Evolutionary conservation across 1,140 invertebrate genomes (phyloP), one percentile per base, ranked within the genome.

Genomic region (Thaumetopoea pityocampa): DNA sequence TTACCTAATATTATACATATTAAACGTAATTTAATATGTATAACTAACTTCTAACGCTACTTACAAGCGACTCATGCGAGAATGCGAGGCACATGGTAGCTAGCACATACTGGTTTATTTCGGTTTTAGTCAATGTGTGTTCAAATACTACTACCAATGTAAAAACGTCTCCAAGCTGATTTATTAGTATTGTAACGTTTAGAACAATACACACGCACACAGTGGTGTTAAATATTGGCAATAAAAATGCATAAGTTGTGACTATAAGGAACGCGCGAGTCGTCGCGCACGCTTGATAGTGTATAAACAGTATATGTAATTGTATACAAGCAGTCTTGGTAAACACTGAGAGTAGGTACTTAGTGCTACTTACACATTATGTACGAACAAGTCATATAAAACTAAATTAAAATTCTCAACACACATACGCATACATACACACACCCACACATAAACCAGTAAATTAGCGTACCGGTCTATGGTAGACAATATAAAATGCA

Each of bases 281-380:
- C 41, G 24, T 35, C 59, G 62, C 71, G 56, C 50, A 45, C 60
- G 36, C 44, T 56, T 59, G 67, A 70, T 80, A 79, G 70, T 74
- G 60, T 76, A 73, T 76, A 81, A 80, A 81, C 71, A 81, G 67
- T 80, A 81, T 46, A n/a, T n/a, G n/a, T n/a, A 82, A 65, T 73
- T 73, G 68, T 84, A 79, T 73, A 84, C 68, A 84, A 84, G 80
- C 80, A 84, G 80, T 84, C 77, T 84, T 84, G 64, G 70, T 74
- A 80, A 82, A 84, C 74, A 83, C 79, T 77, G 79, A 83, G 77
- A 83, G 56, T 78, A 79, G 70, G 66, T 79, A 70, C 77, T 78
- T 83, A 83, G 67, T 71, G 66, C 72, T 83, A 83, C 49, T 73
- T 79, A 82, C 29, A n/a, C n/a, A 66, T 60, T 69, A 73, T 50